Percentiles rank a stretch among this genome's conserved stretches.
Conservation (phyloP, 2,888 invertebrate species). For the Pyrochroa serraticornis region DNA sequence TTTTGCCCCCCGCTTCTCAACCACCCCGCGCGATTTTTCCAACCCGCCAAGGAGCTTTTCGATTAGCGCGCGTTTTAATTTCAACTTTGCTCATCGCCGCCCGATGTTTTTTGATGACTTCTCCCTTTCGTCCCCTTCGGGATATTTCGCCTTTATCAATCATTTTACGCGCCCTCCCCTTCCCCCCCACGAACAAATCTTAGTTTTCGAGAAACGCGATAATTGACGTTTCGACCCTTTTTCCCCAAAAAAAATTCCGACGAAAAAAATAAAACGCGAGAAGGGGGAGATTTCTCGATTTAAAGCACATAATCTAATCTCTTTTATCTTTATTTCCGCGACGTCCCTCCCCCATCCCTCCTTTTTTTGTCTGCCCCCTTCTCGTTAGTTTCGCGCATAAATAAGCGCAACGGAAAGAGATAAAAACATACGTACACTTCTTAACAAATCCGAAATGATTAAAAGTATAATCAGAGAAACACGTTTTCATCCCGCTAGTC, state of each 20-base stretch:
- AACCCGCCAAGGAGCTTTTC: slow-evolving; percentile 41
- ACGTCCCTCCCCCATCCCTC: slow-evolving; percentile 10
- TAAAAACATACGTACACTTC: slow-evolving; percentile 26
- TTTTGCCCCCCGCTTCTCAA: slow-evolving; percentile 38
- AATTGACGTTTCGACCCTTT: too few relatives aligned
- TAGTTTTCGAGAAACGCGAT: too few relatives aligned
- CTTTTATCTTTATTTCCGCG: slow-evolving; percentile 33
- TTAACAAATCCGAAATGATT: slow-evolving; percentile 50
- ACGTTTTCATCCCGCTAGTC: slow-evolving; percentile 48
- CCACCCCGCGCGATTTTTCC: slow-evolving; percentile 34
- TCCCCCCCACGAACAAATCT: too few relatives aligned
- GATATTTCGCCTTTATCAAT: too few relatives aligned
- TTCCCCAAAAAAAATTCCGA: too few relatives aligned
- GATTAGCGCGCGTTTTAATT: slow-evolving; percentile 49
- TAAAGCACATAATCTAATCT: slow-evolving; percentile 51
- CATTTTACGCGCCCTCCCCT: too few relatives aligned
- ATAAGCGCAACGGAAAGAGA: slow-evolving; percentile 22
- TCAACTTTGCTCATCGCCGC: slow-evolving; percentile 40
- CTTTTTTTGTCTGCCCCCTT: slow-evolving; percentile 1
- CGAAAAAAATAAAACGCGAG: too few relatives aligned
- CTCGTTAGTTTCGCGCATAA: slow-evolving; percentile 7
- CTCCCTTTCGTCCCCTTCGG: slow-evolving; percentile 24
- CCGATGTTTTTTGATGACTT: slow-evolving; percentile 46
- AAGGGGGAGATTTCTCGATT: slow-evolving; percentile 32
- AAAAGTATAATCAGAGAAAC: slow-evolving; percentile 54